Evolutionary conservation across 2,113 vertebrate species (phyloP).

Genomic region (Xenus cinereus): DNA sequence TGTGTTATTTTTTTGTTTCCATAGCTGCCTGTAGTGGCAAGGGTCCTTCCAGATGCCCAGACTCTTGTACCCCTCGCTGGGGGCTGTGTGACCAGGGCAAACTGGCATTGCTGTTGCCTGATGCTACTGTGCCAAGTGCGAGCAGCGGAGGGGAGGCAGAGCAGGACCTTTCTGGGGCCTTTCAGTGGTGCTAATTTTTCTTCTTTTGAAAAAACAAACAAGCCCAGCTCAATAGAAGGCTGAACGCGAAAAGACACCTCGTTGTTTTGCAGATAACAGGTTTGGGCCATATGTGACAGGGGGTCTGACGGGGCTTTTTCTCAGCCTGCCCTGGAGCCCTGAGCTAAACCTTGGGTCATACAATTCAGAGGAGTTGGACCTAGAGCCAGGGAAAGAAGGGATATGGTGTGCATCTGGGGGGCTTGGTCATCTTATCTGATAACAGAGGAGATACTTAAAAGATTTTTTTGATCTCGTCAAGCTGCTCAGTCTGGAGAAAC

Average conservation of each 20-base stretch:
- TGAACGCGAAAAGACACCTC: not conserved
- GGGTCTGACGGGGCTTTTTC: not conserved
- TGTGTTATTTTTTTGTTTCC: not conserved
- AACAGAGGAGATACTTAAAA: not conserved
- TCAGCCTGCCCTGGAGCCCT: not conserved
- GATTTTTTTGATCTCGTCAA: not conserved
- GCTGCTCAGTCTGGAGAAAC: not conserved
- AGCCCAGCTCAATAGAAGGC: not conserved
- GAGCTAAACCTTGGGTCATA: not conserved
- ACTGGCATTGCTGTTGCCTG: not conserved
- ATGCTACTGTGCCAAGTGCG: not conserved
- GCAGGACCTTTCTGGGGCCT: not conserved
- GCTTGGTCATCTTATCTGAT: not conserved
- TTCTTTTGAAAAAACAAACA: not conserved
- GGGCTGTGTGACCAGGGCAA: not conserved
- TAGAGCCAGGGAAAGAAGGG: not conserved
- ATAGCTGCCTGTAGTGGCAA: not conserved
- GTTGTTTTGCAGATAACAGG: not conserved
- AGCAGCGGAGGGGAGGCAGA: not conserved
- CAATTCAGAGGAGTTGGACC: not conserved
- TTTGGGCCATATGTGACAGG: not conserved
- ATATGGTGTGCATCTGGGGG: not conserved
- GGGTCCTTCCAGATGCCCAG: not conserved
- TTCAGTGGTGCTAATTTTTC: not conserved
- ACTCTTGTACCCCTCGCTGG: not conserved